Base-by-base conservation (phyloP, 2,797 vertebrate species). In the Pterois miles region DNA sequence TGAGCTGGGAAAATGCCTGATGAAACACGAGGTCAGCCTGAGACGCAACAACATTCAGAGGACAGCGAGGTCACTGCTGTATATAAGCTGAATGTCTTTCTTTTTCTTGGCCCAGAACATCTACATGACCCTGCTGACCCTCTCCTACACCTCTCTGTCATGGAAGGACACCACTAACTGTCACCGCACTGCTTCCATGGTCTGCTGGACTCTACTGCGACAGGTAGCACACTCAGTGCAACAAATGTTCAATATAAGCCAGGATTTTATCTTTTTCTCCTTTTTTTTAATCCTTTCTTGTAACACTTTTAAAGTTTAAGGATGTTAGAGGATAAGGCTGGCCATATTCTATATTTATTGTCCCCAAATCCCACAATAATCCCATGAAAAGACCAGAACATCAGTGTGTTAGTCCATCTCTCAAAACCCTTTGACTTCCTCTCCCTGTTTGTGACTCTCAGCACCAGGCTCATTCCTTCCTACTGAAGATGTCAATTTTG, bases 161-260 rank as follows among this genome's bases (percentile, higher is more conserved):
- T 99, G 98, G 98, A 98, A 96, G 79, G 98, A 99, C 88, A 96
- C 98, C 16, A 90, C 95, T 0, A 97, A 97, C 84, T 99, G 98
- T 91, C 97, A 98, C 85, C 96, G 97, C 82, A 97, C 96, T 0
- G 97, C 97, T 56, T 96, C 96, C 2, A 92, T 97, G 82, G 95
- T 99, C 80, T 99, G 98, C 94, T 99, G 98, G 98, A 96, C 96
- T 0, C 94, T 99, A 25, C 96, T 99, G 74, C 97, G 96, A 86
- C 97, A 98, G 96, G 98, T 98, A 87, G 31, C 2, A 0, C 29
- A 18, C 13, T 7, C 10, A 36, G 6, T 29, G 1, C 22, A 13
- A 33, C 68, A 52, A 3, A 2, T 0, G 11, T 54, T 65, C 6
- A 9, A 34, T 31, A 62, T 0, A 31, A 40, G 33, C 4, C 27